phyloP scores from a whole-genome alignment of 2,797 vertebrate genomes.

The Poeciliopsis presidionis region DNA sequence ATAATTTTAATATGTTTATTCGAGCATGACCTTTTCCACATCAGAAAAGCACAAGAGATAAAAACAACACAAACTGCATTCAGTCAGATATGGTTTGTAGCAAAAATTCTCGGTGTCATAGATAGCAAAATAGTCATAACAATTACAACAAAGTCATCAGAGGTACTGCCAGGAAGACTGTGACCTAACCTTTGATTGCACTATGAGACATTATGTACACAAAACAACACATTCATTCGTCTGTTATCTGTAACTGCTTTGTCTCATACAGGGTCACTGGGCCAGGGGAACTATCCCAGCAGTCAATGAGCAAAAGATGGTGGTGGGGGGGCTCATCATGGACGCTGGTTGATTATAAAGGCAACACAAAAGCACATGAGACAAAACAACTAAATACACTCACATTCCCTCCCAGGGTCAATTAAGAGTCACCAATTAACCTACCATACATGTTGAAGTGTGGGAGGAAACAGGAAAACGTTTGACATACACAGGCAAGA shows the following conservation, averaged over 20 bases:
- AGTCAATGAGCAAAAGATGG: background rate
- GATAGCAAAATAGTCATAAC: slow-evolving; percentile 10
- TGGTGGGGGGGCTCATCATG: background rate
- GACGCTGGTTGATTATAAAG: background rate
- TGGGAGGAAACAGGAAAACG: background rate
- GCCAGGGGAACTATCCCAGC: background rate
- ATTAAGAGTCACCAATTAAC: background rate
- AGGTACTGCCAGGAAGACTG: background rate
- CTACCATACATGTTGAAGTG: background rate
- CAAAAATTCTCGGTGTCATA: background rate
- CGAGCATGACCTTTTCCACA: background rate
- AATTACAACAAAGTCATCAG: background rate
- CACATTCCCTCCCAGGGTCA: background rate
- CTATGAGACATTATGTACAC: background rate
- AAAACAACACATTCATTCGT: slow-evolving; percentile 1
- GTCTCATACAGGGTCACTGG: slow-evolving; percentile 2
- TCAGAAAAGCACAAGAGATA: background rate
- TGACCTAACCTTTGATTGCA: slow-evolving; percentile 1
- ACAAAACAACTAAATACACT: slow-evolving; percentile 2
- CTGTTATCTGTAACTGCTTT: background rate
- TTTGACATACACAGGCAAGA: background rate
- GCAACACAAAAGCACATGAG: background rate
- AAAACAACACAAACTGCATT: background rate
- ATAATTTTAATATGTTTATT: background rate
- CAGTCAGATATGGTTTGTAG: background rate